These are phyloP conservation scores for Pachyrhynchus sulphureomaculatus DNA, from an alignment of 1,140 invertebrate genomes.

Conservation along the genomic window DNA sequence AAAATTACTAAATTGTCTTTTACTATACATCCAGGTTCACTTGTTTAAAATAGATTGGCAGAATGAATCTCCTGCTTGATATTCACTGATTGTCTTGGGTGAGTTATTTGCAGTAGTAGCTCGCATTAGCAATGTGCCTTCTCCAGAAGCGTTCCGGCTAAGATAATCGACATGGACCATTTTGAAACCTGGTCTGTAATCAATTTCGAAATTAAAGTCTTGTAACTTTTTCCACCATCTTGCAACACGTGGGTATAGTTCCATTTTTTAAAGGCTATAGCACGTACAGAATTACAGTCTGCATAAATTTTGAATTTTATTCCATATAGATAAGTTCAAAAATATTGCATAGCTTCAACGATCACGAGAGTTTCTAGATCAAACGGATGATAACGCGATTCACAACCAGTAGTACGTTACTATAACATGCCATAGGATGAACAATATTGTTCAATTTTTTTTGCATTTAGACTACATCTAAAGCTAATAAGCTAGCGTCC, in stretches of 20 bases:
- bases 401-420: background rate
- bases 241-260: conserved; percentile 2
- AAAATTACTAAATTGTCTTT: conserved; percentile 7
- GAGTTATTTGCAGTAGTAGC: too few species aligned
- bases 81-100: too few species aligned
- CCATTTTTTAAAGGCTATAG: conserved; percentile 5
- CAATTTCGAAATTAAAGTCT: conserved; percentile 1
- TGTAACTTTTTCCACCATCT: conserved; percentile 7
- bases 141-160: background rate
- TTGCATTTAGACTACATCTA: conserved; percentile 8
- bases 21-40: conserved; percentile 1
- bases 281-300: conserved; percentile 5
- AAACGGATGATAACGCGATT: conserved; percentile 4
- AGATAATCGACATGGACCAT: too few species aligned
- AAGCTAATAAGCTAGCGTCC: conserved; percentile 7
- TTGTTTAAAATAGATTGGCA: background rate
- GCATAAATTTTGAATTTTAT: conserved; percentile 10
- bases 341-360: background rate
- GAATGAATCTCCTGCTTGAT: background rate
- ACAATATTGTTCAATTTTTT: conserved; percentile 1
- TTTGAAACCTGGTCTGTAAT: background rate
- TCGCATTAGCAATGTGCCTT: background rate
- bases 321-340: conserved; percentile 4
- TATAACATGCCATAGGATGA: conserved; percentile 1
- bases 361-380: conserved; percentile 13